These are phyloP conservation scores for Cairina moschata DNA, from an alignment of 2,113 vertebrate genomes.

Conservation along the genomic window DNA sequence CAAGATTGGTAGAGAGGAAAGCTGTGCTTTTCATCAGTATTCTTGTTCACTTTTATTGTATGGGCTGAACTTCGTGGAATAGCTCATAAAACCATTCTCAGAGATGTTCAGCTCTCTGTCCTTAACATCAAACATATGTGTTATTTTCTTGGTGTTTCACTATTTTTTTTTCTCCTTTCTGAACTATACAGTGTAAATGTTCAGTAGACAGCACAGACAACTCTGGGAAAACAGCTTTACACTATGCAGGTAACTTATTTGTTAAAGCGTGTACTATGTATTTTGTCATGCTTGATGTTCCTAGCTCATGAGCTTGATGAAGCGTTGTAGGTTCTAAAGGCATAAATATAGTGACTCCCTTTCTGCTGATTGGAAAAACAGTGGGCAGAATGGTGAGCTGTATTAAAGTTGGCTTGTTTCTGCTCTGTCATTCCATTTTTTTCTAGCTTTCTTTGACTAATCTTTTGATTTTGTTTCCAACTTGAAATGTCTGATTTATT, in stretches of 20 bases:
- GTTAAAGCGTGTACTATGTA: background rate
- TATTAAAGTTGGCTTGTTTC: background rate
- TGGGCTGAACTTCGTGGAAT: background rate
- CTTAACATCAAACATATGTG: background rate
- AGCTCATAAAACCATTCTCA: background rate
- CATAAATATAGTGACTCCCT: background rate
- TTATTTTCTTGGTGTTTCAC: background rate
- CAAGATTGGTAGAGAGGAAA: background rate
- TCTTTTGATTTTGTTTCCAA: background rate
- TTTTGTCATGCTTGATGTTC: background rate
- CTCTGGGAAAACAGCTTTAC: constrained; percentile 89
- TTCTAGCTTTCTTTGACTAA: background rate
- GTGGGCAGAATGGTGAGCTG: too few species aligned
- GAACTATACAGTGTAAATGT: constrained; percentile 85
- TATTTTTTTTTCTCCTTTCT: constrained; percentile 4
- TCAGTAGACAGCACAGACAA: constrained; percentile 80
- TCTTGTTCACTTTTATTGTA: background rate
- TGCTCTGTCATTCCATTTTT: too few species aligned
- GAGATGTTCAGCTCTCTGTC: background rate
- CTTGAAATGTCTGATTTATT: background rate
- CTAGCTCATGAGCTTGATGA: background rate
- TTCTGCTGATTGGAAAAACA: background rate
- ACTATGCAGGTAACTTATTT: constrained; percentile 87
- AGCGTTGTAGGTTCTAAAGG: background rate
- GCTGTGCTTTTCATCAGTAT: background rate